A percentile compares a stretch with the other conserved stretches of the same genome.
These are phyloP conservation scores for Galleria mellonella DNA, from an alignment of 1,140 invertebrate species.

Conservation along the genomic window DNA sequence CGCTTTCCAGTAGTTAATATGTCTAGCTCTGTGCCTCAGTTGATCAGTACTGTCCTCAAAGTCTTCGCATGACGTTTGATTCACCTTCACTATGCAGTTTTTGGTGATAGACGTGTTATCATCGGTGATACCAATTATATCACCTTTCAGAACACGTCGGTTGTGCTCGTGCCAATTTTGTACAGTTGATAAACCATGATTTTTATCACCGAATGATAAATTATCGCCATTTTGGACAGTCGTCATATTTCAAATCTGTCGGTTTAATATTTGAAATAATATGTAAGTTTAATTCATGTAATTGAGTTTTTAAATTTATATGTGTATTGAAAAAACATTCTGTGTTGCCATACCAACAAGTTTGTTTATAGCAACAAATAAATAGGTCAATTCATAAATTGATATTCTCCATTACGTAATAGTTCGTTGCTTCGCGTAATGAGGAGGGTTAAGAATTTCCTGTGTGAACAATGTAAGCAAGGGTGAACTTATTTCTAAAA, in stretches of 20 bases:
- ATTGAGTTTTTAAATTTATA: too few species aligned
- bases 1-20: constrained; percentile 80
- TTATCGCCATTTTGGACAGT: constrained; percentile 38
- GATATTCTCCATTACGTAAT: too few species aligned
- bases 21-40: constrained; percentile 74
- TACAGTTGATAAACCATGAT: constrained; percentile 42
- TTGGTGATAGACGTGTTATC: constrained; percentile 55
- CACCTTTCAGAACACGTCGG: constrained; percentile 46
- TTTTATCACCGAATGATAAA: constrained; percentile 47
- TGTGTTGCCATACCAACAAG: too few species aligned
- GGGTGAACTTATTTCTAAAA: too few species aligned
- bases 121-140: constrained; percentile 52
- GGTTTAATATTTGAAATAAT: too few species aligned
- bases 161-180: constrained; percentile 56
- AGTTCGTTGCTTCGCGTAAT: too few species aligned
- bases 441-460: too few species aligned
- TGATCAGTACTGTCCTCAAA: constrained; percentile 76
- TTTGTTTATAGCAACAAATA: too few species aligned
- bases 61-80: constrained; percentile 51
- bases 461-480: too few species aligned
- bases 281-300: too few species aligned
- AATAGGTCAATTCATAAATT: too few species aligned
- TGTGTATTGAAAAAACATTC: not conserved
- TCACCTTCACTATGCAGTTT: constrained; percentile 62
- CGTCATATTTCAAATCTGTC: constrained; percentile 11